phyloP scores from a whole-genome alignment of 2,113 vertebrate species.

The Erythrolamprus reginae region DNA sequence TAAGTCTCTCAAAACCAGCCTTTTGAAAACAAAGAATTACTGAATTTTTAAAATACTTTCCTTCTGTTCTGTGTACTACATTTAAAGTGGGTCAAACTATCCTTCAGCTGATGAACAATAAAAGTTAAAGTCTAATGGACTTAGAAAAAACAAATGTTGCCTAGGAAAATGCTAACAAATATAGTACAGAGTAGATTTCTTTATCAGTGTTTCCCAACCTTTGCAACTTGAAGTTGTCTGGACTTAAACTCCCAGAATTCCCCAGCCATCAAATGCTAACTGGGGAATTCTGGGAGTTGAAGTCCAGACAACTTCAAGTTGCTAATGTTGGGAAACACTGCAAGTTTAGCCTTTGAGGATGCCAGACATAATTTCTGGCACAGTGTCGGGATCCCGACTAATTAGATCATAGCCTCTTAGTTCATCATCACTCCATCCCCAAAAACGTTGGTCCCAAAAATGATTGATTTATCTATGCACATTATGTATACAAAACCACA shows the following conservation, averaged over 20 bases:
- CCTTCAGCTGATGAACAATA: background rate
- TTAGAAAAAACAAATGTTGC: background rate
- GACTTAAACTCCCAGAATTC: too few species aligned
- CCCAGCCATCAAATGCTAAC: too few species aligned
- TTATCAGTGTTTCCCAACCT: background rate
- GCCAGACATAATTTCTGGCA: background rate
- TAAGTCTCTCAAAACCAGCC: constrained; percentile 67
- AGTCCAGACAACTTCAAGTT: too few species aligned
- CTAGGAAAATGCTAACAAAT: background rate
- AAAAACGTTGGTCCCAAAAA: background rate
- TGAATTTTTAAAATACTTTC: background rate
- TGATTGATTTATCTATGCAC: background rate
- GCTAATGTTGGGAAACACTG: too few species aligned
- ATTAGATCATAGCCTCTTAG: background rate
- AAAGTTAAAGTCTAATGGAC: background rate
- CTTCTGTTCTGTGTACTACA: background rate
- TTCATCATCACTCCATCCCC: background rate
- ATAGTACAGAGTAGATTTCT: background rate
- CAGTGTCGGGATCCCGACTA: background rate
- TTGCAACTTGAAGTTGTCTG: too few species aligned
- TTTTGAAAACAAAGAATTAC: background rate
- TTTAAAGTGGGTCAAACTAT: background rate
- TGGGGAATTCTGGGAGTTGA: too few species aligned
- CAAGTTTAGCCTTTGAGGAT: background rate
- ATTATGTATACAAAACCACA: constrained; percentile 5